phyloP scores from a whole-genome alignment of 2,113 vertebrate species.

The Abramis brama region DNA sequence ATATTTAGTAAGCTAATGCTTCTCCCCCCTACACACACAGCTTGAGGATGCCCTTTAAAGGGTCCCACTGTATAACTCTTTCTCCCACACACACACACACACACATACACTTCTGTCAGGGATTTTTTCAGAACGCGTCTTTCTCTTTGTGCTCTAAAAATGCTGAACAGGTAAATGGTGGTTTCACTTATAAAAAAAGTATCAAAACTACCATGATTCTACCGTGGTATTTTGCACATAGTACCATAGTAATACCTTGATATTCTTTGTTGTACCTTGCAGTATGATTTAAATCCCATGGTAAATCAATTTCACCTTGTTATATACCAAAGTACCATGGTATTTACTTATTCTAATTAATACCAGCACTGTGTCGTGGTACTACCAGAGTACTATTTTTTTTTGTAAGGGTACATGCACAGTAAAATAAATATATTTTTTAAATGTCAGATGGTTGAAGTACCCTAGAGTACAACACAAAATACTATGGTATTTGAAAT shows the following conservation, averaged over 20 bases:
- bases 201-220: neutral
- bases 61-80: slow-evolving; percentile 3
- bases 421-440: neutral
- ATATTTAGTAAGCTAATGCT: slow-evolving; percentile 36
- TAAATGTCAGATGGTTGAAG: neutral
- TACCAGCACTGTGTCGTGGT: neutral
- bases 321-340: neutral
- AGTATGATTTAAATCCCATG: neutral
- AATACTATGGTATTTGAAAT: neutral
- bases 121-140: neutral
- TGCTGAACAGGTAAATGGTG: neutral
- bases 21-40: slow-evolving; percentile 14
- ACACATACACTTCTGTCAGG: neutral
- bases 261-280: neutral
- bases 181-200: neutral
- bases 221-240: neutral
- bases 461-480: neutral
- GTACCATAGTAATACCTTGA: neutral
- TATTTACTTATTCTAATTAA: neutral
- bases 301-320: neutral
- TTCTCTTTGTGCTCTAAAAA: neutral
- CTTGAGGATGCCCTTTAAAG: slow-evolving; percentile 35
- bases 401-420: neutral
- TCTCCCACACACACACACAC: neutral
- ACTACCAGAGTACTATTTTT: neutral